Evolutionary conservation across 2,888 invertebrate species (phyloP).

Genomic region (Candidula unifasciata): DNA sequence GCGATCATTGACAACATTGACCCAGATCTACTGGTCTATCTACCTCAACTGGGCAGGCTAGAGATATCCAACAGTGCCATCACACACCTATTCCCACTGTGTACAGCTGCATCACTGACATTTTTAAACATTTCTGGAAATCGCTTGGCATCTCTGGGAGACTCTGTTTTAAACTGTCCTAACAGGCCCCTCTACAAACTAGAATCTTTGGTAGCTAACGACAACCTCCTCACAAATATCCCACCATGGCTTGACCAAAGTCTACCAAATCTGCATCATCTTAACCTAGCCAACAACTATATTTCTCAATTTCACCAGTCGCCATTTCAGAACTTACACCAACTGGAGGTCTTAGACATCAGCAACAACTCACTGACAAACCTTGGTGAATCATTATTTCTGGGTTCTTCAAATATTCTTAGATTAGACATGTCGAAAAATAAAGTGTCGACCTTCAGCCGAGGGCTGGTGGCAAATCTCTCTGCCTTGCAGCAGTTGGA

Average conservation of each 20-base stretch:
- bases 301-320: constrained; percentile 28
- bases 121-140: constrained; percentile 53
- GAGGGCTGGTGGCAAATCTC: constrained; percentile 38
- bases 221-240: constrained; percentile 50
- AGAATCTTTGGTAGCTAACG: constrained; percentile 52
- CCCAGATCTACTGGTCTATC: constrained; percentile 43
- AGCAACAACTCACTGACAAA: constrained; percentile 28
- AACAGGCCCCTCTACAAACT: constrained; percentile 16
- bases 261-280: constrained; percentile 52
- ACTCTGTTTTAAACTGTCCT: constrained; percentile 52
- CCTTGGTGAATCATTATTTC: constrained; percentile 14
- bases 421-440: constrained; percentile 51
- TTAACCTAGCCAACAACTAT: constrained; percentile 50
- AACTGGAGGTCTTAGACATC: constrained; percentile 46
- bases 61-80: constrained; percentile 51
- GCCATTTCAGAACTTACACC: constrained; percentile 34
- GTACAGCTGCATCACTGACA: constrained; percentile 1
- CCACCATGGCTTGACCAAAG: constrained; percentile 50
- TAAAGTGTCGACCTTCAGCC: constrained; percentile 43
- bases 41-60: constrained; percentile 48
- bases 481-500: constrained; percentile 44
- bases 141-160: constrained; percentile 43
- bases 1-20: constrained; percentile 49
- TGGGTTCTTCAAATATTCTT: constrained; percentile 33
- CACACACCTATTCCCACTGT: constrained; percentile 51